Base-by-base conservation (phyloP, 2,888 invertebrate species). In the Volucella inflata region DNA sequence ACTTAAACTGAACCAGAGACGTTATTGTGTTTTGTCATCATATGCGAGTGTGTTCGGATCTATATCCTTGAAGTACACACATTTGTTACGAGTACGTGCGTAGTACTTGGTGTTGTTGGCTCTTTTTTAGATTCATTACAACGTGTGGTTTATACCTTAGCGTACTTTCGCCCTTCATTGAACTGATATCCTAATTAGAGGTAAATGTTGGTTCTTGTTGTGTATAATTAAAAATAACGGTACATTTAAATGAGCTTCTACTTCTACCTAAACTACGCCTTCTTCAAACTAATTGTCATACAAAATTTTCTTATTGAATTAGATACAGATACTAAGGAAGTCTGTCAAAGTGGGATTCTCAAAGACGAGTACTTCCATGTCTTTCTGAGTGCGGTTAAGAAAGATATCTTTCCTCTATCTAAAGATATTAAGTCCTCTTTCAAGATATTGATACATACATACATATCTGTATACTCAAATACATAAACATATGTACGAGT, bases 181-280 rank as follows among this genome's bases (percentile, higher is more conserved):
- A 76, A 76, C 72, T 68, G 62, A 80, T 85, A 81, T 85, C 81
- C 85, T 76, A 62, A 72, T 85, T 85, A 80, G 62, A 77, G 71
- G 50, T 50, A 50, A 51, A 50, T 50, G 10, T 16, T 55, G 51
- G 53, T 70, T 76, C 72, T 72, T 40, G 55, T 6, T 51, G 68
- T 59, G 60, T 77, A 50, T 67, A 77, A 76, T 85, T 85, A 81
- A 85, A 85, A 81, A 81, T 68, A 72, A 81, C 81, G 72, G 17
- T 48, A 42, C 85, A 81, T 81, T 76, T 72, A 76, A 75, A 72
- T 68, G 68, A 85, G 77, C 71, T 84, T 81, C 76, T 71, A 71
- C 51, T 59, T n/a, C n/a, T n/a, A n/a, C n/a, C n/a, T n/a, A n/a
- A n/a, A 30, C 30, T 30, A 30, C 30, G 30, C 30, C 30, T 30